Conservation (phyloP, 1,140 invertebrate species). For the Zaprionus taronus region DNA sequence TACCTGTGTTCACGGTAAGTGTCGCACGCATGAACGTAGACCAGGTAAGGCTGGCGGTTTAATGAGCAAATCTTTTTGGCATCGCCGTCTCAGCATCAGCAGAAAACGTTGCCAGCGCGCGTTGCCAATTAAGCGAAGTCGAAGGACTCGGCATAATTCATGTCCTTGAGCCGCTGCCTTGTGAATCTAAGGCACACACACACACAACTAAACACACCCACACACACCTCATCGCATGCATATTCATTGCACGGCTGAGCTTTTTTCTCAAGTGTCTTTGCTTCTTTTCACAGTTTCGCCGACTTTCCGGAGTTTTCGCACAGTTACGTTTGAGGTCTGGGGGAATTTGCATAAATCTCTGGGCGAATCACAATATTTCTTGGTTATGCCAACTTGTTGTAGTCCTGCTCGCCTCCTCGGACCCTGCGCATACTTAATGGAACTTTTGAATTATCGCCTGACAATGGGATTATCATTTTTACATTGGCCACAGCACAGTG, state of each 20-base stretch:
- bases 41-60: slow-evolving; percentile 49
- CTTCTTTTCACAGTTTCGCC: slow-evolving; percentile 37
- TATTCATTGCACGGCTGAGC: slow-evolving; percentile 49
- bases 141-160: slow-evolving; percentile 59
- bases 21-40: slow-evolving; percentile 11
- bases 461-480: slow-evolving; percentile 84
- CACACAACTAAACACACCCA: background rate
- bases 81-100: slow-evolving; percentile 46
- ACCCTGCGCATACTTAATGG: slow-evolving; percentile 40
- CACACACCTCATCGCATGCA: slow-evolving; percentile 33
- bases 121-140: slow-evolving; percentile 65
- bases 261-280: slow-evolving; percentile 19
- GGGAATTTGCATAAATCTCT: slow-evolving; percentile 57
- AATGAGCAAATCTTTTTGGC: slow-evolving; percentile 77
- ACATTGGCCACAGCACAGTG: slow-evolving; percentile 55
- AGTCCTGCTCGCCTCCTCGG: background rate
- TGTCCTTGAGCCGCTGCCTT: slow-evolving; percentile 31
- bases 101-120: slow-evolving; percentile 63
- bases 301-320: slow-evolving; percentile 7
- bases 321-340: background rate
- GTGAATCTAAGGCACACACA: slow-evolving; percentile 26
- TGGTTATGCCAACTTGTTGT: slow-evolving; percentile 28
- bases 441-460: slow-evolving; percentile 82
- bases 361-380: slow-evolving; percentile 40
- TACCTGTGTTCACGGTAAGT: background rate